phyloP scores from a whole-genome alignment of 2,888 invertebrate genomes.

The Pristionchus exspectatus region DNA sequence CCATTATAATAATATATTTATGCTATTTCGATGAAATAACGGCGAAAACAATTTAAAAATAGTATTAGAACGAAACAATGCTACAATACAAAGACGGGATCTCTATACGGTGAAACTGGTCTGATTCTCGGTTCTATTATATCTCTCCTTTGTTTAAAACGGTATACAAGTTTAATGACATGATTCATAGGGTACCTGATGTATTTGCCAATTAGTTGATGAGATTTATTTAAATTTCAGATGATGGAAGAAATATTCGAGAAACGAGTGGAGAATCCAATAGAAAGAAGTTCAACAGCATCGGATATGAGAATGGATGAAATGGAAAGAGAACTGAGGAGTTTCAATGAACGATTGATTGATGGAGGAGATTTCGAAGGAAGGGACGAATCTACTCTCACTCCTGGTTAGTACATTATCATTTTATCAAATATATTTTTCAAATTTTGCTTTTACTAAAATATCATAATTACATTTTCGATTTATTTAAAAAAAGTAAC shows the following conservation, averaged over 20 bases:
- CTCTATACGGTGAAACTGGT: too few species aligned
- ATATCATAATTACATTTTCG: neutral
- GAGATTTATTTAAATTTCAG: neutral
- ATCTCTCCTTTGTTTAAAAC: neutral
- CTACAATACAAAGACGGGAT: too few species aligned
- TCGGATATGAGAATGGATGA: constrained; percentile 6
- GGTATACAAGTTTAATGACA: neutral
- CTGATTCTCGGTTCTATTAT: too few species aligned
- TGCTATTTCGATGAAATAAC: too few species aligned
- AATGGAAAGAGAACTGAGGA: constrained; percentile 20
- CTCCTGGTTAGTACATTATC: neutral
- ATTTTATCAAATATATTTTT: neutral
- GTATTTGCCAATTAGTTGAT: too few species aligned
- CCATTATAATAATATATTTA: too few species aligned
- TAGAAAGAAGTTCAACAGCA: neutral
- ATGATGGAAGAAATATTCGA: constrained; percentile 56
- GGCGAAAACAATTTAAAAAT: too few species aligned
- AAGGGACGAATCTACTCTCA: constrained; percentile 30
- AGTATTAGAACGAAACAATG: too few species aligned
- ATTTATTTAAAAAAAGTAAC: neutral
- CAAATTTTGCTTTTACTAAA: neutral
- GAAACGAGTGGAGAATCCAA: constrained; percentile 13
- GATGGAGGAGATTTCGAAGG: neutral
- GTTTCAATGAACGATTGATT: constrained; percentile 2
- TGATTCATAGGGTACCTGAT: too few species aligned